Percentiles rank a stretch among this genome's conserved stretches.
Conservation (phyloP, 1,140 invertebrate genomes). For the Formica exsecta region DNA sequence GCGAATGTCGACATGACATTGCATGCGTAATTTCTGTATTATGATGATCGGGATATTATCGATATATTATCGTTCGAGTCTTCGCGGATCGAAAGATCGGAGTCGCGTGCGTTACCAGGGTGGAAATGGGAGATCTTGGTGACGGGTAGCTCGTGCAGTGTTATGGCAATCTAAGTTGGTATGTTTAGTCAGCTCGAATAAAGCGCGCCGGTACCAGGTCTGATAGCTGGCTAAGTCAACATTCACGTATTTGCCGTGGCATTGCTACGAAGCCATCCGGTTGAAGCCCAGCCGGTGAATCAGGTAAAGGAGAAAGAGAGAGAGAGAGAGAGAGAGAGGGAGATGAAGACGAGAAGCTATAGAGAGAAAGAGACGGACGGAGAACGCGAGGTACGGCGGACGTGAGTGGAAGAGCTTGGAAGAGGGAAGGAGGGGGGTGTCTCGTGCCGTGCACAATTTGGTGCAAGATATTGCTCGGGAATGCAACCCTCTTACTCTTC, state of each 20-base stretch:
- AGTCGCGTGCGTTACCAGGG: slow-evolving; percentile 40
- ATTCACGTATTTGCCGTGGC: slow-evolving; percentile 80
- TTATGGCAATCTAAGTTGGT: slow-evolving; percentile 82
- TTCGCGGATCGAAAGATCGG: slow-evolving; percentile 28
- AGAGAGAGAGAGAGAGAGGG: slow-evolving; percentile 20
- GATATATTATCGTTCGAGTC: slow-evolving; percentile 17
- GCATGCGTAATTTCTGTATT: background rate
- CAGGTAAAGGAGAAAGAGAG: slow-evolving; percentile 55
- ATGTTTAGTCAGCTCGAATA: slow-evolving; percentile 82
- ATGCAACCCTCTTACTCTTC: slow-evolving; percentile 74
- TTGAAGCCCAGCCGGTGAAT: slow-evolving; percentile 74
- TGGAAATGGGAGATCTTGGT: slow-evolving; percentile 61
- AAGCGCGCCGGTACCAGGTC: slow-evolving; percentile 72
- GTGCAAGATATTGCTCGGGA: slow-evolving; percentile 80
- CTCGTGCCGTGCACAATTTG: slow-evolving; percentile 78
- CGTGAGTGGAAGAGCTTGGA: slow-evolving; percentile 35
- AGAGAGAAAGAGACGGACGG: slow-evolving; percentile 50
- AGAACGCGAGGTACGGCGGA: slow-evolving; percentile 54
- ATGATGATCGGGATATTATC: slow-evolving; percentile 20
- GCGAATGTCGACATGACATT: too few species aligned
- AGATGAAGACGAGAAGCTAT: slow-evolving; percentile 57
- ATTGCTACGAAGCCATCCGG: slow-evolving; percentile 75
- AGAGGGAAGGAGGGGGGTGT: slow-evolving; percentile 57
- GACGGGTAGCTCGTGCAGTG: slow-evolving; percentile 69
- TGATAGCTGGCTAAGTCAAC: slow-evolving; percentile 83